Base-by-base conservation (phyloP, 2,797 vertebrate genomes). In the Merluccius polli region DNA sequence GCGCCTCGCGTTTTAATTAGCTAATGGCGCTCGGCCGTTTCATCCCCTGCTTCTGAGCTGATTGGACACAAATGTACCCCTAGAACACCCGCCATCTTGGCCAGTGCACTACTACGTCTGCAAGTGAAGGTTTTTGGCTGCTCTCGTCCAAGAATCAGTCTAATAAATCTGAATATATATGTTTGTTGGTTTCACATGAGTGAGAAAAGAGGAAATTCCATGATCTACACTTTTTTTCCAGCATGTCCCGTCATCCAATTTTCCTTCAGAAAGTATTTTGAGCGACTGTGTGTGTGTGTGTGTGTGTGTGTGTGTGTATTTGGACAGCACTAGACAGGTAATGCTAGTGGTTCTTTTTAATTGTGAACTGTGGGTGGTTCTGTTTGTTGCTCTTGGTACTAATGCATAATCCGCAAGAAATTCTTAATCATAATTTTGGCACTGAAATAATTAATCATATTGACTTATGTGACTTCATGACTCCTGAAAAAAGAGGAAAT, bases 1-100 rank as follows among this genome's bases (percentile, higher is more conserved):
- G 81, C 88, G 86, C 86, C 83, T 86, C 36, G 76, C 71, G 73
- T 87, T 93, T 93, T 92, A 94, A 95, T 95, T 92, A 93, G 92
- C 91, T 94, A 93, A 93, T 93, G 90, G 90, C 72, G 63, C 83
- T 84, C 80, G 52, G 67, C 71, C 74, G 84, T 89, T 91, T 91
- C 88, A 91, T 92, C 90, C 90, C 83, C 85, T 84, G 84, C 82
- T 44, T 87, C 85, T 86, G 87, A 90, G 90, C 84, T 88, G 89
- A 92, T 90, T 87, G 87, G 83, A 90, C 89, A 92, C 89, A 92
- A 93, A 93, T 92, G 93, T 91, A 91, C 79, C 71, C 73, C 78
- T 75, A 86, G 87, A 88, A 87, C 86, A 84, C 85, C 84, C 78
- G 72, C 78, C 82, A 85, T 86, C 79, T 87, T 90, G 86, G 90